These are phyloP conservation scores for Watsonalla cultraria DNA, from an alignment of 2,888 invertebrate species.

Conservation along the genomic window DNA sequence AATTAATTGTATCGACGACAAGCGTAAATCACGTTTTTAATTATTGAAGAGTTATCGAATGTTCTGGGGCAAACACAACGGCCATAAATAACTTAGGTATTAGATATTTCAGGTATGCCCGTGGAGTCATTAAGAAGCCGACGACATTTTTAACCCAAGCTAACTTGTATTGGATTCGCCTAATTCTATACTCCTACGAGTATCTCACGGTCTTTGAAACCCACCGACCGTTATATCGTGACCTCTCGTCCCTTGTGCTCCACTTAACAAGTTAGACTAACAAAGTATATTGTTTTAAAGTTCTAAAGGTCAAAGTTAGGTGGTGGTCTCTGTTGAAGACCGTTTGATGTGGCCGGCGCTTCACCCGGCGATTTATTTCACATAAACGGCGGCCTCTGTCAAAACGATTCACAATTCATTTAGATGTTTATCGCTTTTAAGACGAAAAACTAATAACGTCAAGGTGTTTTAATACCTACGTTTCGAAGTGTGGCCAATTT, in stretches of 20 bases:
- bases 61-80: conserved; percentile 48
- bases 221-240: conserved; percentile 30
- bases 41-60: conserved; percentile 36
- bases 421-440: conserved; percentile 71
- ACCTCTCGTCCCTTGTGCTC: conserved; percentile 31
- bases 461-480: conserved; percentile 27
- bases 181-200: conserved; percentile 51
- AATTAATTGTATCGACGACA: conserved; percentile 27
- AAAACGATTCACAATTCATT: conserved; percentile 64
- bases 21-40: conserved; percentile 50
- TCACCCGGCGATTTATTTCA: conserved; percentile 60
- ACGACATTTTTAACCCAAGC: conserved; percentile 55
- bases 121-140: conserved; percentile 60
- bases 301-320: conserved; percentile 30
- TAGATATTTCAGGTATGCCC: conserved; percentile 63
- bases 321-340: conserved; percentile 29
- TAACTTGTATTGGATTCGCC: conserved; percentile 41
- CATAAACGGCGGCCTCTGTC: conserved; percentile 58
- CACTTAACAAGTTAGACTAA: conserved; percentile 16
- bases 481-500: conserved; percentile 2
- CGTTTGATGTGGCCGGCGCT: conserved; percentile 62
- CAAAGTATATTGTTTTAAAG: conserved; percentile 14
- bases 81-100: conserved; percentile 63
- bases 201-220: conserved; percentile 48
- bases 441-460: conserved; percentile 67